A percentile compares a stretch with the other conserved stretches of the same genome.
Evolutionary conservation across 2,797 vertebrate species (phyloP).

Genomic region (Schizopygopsis pylzovi): DNA sequence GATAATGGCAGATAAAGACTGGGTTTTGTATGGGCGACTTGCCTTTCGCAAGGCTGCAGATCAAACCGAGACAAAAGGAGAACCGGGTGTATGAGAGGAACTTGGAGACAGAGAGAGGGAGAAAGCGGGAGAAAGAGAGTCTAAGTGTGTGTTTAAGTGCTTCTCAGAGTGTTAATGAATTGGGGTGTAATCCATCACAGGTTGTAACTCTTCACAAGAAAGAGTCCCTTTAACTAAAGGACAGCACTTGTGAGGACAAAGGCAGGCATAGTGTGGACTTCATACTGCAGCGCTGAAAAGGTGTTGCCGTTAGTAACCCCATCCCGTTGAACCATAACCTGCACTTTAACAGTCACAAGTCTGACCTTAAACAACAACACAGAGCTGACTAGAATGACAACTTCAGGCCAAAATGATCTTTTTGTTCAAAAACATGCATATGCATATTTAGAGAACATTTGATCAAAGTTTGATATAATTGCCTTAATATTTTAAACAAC

Average conservation of each 20-base stretch:
- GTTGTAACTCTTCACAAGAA: conserved; percentile 81
- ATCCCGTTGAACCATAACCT: conserved; percentile 81
- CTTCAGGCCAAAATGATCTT: background rate
- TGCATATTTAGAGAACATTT: background rate
- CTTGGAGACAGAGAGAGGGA: conserved; percentile 5
- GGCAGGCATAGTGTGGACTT: conserved; percentile 82
- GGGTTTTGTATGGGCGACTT: conserved; percentile 36
- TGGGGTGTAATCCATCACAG: conserved; percentile 82
- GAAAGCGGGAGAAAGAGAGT: background rate
- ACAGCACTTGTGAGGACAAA: conserved; percentile 83
- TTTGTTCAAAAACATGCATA: background rate
- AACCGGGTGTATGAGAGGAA: conserved; percentile 17
- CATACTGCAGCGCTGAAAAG: conserved; percentile 82
- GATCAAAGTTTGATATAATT: background rate
- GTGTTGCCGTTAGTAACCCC: conserved; percentile 84
- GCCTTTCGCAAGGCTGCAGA: conserved; percentile 34
- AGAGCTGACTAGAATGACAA: conserved; percentile 7
- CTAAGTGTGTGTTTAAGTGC: conserved; percentile 51
- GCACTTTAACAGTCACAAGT: conserved; percentile 79
- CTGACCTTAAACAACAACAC: conserved; percentile 72
- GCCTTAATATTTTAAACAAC: background rate
- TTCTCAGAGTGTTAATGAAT: conserved; percentile 54
- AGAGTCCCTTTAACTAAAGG: conserved; percentile 80
- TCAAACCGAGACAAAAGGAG: conserved; percentile 33
- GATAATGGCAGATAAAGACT: conserved; percentile 36